phyloP scores from a whole-genome alignment of 2,888 invertebrate species.

The Taphrorychus bicolor region DNA sequence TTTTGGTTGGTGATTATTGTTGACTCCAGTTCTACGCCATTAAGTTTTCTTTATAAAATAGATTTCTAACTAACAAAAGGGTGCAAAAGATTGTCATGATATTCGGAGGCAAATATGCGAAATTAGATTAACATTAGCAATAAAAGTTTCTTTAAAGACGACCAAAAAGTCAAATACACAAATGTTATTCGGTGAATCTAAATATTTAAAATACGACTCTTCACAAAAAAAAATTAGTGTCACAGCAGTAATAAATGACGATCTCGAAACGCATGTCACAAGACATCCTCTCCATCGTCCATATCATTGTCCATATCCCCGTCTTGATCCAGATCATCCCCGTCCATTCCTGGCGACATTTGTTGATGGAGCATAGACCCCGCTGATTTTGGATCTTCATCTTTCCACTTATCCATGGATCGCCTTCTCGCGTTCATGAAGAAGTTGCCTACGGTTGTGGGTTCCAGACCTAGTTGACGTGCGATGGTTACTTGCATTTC shows the following conservation, averaged over 20 bases:
- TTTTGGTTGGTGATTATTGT: background rate
- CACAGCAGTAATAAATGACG: slow-evolving; percentile 61
- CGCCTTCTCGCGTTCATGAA: slow-evolving; percentile 92
- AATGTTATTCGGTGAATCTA: slow-evolving; percentile 46
- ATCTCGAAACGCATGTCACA: slow-evolving; percentile 62
- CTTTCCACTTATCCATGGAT: slow-evolving; percentile 98
- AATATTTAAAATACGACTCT: slow-evolving; percentile 51
- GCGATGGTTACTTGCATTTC: slow-evolving; percentile 99
- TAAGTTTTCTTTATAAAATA: background rate
- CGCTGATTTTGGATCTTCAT: slow-evolving; percentile 78
- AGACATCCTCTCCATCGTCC: slow-evolving; percentile 67
- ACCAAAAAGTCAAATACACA: slow-evolving; percentile 47
- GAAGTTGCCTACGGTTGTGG: slow-evolving; percentile 98
- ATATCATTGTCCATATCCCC: slow-evolving; percentile 64
- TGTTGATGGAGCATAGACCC: slow-evolving; percentile 57
- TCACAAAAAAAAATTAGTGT: slow-evolving; percentile 52
- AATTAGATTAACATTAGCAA: slow-evolving; percentile 25
- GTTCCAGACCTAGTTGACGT: slow-evolving; percentile 93
- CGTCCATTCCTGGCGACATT: slow-evolving; percentile 60
- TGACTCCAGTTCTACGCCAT: background rate
- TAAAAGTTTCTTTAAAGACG: slow-evolving; percentile 32
- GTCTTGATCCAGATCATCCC: slow-evolving; percentile 60
- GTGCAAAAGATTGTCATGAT: slow-evolving; percentile 44
- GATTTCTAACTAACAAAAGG: background rate
- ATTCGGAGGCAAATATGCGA: slow-evolving; percentile 40